Conservation (phyloP, 2,113 vertebrate species). For the Carollia perspicillata region DNA sequence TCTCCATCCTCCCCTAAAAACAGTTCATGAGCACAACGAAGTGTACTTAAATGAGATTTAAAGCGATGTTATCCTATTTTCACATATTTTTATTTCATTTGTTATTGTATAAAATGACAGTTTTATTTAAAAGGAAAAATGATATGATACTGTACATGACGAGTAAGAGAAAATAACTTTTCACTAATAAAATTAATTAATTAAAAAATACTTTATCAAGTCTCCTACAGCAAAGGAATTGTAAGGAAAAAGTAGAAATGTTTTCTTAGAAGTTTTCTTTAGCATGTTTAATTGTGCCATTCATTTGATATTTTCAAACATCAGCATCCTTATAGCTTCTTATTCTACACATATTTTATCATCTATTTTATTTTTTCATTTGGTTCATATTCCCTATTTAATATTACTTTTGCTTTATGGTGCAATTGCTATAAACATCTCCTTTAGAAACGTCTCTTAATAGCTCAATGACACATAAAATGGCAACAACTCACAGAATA, state of each 20-base stretch:
- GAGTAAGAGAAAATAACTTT: background rate
- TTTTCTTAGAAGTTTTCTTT: background rate
- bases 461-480: background rate
- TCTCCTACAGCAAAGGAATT: background rate
- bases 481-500: background rate
- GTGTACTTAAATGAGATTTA: constrained; percentile 40
- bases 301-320: background rate
- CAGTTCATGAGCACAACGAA: constrained; percentile 55
- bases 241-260: background rate
- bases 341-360: background rate
- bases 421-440: background rate
- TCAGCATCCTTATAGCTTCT: background rate
- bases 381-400: background rate
- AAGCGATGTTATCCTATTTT: constrained; percentile 6
- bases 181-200: background rate
- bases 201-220: background rate
- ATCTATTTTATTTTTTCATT: background rate
- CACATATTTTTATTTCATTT: constrained; percentile 37
- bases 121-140: background rate
- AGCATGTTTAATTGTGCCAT: background rate
- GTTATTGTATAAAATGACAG: background rate
- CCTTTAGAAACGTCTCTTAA: background rate
- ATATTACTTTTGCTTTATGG: constrained; percentile 24
- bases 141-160: background rate
- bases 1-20: constrained; percentile 26